Conservation (phyloP, 2,888 invertebrate genomes). For the Nebria brevicollis region DNA sequence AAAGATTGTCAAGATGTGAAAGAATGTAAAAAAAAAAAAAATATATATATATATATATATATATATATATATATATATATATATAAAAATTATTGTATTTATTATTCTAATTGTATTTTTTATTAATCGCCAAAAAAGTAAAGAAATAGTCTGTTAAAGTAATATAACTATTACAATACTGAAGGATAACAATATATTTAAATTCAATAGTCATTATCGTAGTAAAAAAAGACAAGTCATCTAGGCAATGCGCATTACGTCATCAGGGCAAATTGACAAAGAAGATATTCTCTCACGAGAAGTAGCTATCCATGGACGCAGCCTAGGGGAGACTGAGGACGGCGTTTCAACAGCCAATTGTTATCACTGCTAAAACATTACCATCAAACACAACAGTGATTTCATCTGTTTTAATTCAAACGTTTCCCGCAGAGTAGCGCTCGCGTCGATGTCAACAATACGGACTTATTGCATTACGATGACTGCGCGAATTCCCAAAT, state of each 20-base stretch:
- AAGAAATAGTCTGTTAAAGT: no score
- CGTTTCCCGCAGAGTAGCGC: slow-evolving; percentile 32
- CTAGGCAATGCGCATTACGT: not conserved
- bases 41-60: no score
- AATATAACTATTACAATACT: no score
- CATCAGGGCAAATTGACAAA: not conserved
- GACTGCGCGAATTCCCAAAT: slow-evolving; percentile 58
- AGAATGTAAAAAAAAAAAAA: no score
- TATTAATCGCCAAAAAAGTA: no score
- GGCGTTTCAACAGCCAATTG: slow-evolving; percentile 22
- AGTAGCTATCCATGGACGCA: not conserved
- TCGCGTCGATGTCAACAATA: slow-evolving; percentile 54
- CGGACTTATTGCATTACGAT: slow-evolving; percentile 60
- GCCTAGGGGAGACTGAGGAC: not conserved
- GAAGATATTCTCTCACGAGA: not conserved
- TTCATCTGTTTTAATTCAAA: slow-evolving; percentile 40
- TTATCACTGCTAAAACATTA: slow-evolving; percentile 29
- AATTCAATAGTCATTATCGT: not conserved
- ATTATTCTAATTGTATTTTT: no score
- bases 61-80: no score
- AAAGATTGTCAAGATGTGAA: no score
- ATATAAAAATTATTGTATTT: no score
- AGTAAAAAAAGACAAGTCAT: not conserved
- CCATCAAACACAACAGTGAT: slow-evolving; percentile 31
- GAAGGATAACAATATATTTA: no score